phyloP scores from a whole-genome alignment of 2,888 invertebrate genomes.

The Parelbella ahira region DNA sequence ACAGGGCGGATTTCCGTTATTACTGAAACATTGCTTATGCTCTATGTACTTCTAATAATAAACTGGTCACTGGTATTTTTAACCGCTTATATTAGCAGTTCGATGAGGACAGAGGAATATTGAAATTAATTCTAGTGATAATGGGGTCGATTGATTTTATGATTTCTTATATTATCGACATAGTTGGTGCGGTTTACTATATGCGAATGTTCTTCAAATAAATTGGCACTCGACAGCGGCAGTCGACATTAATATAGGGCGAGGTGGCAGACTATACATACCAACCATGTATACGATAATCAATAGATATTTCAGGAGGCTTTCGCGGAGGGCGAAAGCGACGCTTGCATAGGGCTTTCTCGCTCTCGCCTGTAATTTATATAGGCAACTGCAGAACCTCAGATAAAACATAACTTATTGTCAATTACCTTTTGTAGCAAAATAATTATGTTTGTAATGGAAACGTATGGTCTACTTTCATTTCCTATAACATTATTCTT shows the following conservation, averaged over 20 bases:
- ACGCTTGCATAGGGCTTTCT: constrained; percentile 53
- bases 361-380: constrained; percentile 65
- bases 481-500: too few relatives aligned
- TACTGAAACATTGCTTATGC: too few relatives aligned
- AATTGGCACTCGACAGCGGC: constrained; percentile 70
- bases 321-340: constrained; percentile 67
- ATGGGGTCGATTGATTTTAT: too few relatives aligned
- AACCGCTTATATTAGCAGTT: too few relatives aligned
- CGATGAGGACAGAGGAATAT: too few relatives aligned
- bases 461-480: too few relatives aligned
- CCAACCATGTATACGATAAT: constrained; percentile 75
- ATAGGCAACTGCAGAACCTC: constrained; percentile 47
- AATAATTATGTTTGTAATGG: too few relatives aligned
- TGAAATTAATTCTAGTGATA: too few relatives aligned
- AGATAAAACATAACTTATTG: constrained; percentile 33
- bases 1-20: too few relatives aligned
- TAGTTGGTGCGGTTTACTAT: constrained; percentile 27
- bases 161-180: constrained; percentile 7
- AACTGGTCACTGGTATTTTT: too few relatives aligned
- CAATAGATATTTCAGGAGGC: constrained; percentile 81
- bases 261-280: constrained; percentile 62
- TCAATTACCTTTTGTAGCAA: too few relatives aligned
- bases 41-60: too few relatives aligned
- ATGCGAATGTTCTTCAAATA: constrained; percentile 67
- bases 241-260: constrained; percentile 64